Evolutionary conservation across 2,888 invertebrate species (phyloP), one percentile per base, ranked within the genome.

Genomic region (Phortica magna): DNA sequence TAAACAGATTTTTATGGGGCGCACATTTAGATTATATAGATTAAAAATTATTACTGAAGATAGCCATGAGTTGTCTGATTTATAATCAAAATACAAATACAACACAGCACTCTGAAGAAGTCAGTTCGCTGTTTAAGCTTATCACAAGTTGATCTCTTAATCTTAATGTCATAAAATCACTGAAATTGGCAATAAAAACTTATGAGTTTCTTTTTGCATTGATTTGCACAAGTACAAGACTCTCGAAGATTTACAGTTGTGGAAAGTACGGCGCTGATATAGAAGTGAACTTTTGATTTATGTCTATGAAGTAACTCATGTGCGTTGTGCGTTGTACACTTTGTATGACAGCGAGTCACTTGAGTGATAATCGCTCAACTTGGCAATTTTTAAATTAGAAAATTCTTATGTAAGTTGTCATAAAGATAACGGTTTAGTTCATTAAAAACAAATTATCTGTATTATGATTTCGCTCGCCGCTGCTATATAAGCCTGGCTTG

Each of bases 371-470:
- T 48, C 10, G 22, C 61, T 1, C 9, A 61, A 9, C 61, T 19
- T 31, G 48, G 48, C 9, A 48, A 14, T 48, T 9, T 48, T 9
- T 48, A 9, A 12, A 48, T 9, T 48, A 48, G 48, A 48, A 48
- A 48, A 61, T 61, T 61, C 19, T 4, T 19, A 61, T 61, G n/a
- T 61, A 17, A 61, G 10, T 17, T 61, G n/a, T 10, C 17, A 5
- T 9, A 19, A 17, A 61, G 61, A 61, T 61, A 61, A 61, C 4
- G 5, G n/a, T 17, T 22, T 19, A 19, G 19, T 5, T 42, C 41
- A 67, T 67, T 67, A 67, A 41, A 17, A 67, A 67, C n/a, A n/a
- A 39, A 67, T 67, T 41, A 42, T 9, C 6, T n/a, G 19, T 6
- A 9, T 1, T 31, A 31, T 31, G 2, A 1, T 31, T 31, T 61